These are phyloP conservation scores for Archips crataeganus DNA, from an alignment of 2,888 invertebrate species.

Conservation along the genomic window DNA sequence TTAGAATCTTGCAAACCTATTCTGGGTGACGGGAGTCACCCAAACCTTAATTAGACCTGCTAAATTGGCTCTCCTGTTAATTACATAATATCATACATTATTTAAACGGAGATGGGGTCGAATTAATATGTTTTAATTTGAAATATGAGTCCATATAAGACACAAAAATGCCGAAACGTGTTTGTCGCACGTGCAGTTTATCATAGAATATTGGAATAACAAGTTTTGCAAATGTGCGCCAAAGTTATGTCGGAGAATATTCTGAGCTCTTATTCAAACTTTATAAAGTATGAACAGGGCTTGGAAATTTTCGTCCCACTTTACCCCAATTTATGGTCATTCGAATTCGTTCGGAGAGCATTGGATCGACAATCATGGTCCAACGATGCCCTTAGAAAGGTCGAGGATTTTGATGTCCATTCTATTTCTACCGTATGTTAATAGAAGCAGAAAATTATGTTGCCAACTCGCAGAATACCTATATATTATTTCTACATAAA, in stretches of 20 bases:
- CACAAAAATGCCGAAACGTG: neutral
- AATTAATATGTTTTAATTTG: slow-evolving; percentile 17
- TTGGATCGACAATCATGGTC: slow-evolving; percentile 22
- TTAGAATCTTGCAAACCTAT: slow-evolving; percentile 25
- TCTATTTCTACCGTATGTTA: slow-evolving; percentile 10
- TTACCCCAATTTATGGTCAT: slow-evolving; percentile 34
- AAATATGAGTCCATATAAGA: slow-evolving; percentile 4
- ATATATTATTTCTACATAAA: neutral
- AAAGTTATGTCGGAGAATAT: slow-evolving; percentile 28
- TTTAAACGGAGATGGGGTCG: slow-evolving; percentile 23
- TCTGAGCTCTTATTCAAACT: slow-evolving; percentile 26
- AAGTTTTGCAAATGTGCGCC: slow-evolving; percentile 10
- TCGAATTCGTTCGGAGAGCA: slow-evolving; percentile 17
- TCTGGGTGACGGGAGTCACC: slow-evolving; percentile 21
- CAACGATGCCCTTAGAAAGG: slow-evolving; percentile 7
- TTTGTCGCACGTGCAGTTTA: slow-evolving; percentile 5
- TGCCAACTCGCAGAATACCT: neutral
- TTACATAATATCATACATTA: slow-evolving; percentile 30
- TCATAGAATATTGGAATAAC: slow-evolving; percentile 5
- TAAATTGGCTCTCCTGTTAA: slow-evolving; percentile 29
- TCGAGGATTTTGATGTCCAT: slow-evolving; percentile 5
- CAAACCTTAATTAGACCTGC: slow-evolving; percentile 30
- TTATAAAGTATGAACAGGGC: slow-evolving; percentile 24
- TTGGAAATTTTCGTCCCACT: slow-evolving; percentile 30
- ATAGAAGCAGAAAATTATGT: slow-evolving; percentile 27